Evolutionary conservation across 37 sponge, comb jelly and placozoan species (phyloP).

Genomic region (Eunapius fragilis): DNA sequence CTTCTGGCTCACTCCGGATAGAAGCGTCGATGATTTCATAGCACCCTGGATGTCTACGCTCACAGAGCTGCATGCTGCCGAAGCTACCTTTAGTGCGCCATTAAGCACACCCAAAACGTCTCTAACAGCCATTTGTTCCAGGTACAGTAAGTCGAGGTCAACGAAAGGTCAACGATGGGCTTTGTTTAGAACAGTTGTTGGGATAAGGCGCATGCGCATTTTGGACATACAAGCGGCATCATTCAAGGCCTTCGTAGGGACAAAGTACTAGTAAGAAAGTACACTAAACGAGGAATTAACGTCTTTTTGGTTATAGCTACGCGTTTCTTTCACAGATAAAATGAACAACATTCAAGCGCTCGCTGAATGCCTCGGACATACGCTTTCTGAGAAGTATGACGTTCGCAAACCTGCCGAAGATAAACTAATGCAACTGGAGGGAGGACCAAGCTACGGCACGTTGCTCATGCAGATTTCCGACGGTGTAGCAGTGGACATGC

Average conservation of each 20-base stretch:
- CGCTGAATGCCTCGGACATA: slow-evolving; percentile 79
- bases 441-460: slow-evolving; percentile 69
- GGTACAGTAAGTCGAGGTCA: not conserved
- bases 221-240: not conserved
- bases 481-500: slow-evolving; percentile 24
- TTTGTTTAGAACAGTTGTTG: slow-evolving; percentile 5
- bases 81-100: slow-evolving; percentile 29
- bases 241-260: not conserved
- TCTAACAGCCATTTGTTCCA: not conserved
- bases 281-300: not conserved
- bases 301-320: not conserved
- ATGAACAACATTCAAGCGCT: slow-evolving; percentile 71
- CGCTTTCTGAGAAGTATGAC: slow-evolving; percentile 63
- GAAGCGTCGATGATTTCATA: not conserved
- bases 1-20: not conserved
- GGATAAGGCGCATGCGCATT: slow-evolving; percentile 16
- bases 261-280: not conserved
- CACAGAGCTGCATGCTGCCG: slow-evolving; percentile 1
- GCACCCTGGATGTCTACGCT: slow-evolving; percentile 6
- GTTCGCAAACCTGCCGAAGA: slow-evolving; percentile 89
- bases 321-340: not conserved
- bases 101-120: slow-evolving; percentile 32
- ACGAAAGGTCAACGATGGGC: slow-evolving; percentile 4
- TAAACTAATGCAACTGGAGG: slow-evolving; percentile 83
- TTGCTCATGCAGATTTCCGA: slow-evolving; percentile 88